These are phyloP conservation scores for Brachyistius frenatus DNA, from an alignment of 2,113 vertebrate species.

Conservation along the genomic window DNA sequence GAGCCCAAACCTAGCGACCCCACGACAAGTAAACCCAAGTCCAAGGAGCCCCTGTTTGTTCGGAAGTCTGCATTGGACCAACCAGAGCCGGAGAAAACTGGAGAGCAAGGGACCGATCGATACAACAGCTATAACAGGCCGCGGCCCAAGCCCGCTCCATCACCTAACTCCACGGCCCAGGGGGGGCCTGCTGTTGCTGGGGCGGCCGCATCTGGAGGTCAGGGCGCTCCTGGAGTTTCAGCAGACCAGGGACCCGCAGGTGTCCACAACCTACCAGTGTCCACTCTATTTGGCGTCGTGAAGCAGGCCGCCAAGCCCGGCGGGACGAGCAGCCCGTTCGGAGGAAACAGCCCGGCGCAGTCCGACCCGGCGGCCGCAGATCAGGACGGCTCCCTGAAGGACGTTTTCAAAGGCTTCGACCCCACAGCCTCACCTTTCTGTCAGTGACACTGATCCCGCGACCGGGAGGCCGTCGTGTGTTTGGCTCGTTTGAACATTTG, in stretches of 20 bases:
- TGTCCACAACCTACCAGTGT: slow-evolving; percentile 90
- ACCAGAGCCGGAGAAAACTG: slow-evolving; percentile 85
- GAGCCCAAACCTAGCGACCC: slow-evolving; percentile 75
- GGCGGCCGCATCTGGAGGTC: slow-evolving; percentile 36
- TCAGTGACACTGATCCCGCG: slow-evolving; percentile 84
- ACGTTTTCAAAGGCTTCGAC: slow-evolving; percentile 98
- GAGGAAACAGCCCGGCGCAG: slow-evolving; percentile 89
- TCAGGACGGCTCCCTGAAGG: slow-evolving; percentile 92
- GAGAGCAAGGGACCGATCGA: slow-evolving; percentile 84
- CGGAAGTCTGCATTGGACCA: slow-evolving; percentile 92
- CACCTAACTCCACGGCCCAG: slow-evolving; percentile 69
- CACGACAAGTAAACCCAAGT: slow-evolving; percentile 74
- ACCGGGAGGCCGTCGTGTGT: background rate
- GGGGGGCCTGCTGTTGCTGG: slow-evolving; percentile 52
- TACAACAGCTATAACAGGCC: slow-evolving; percentile 97
- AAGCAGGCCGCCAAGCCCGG: slow-evolving; percentile 86
- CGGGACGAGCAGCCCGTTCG: slow-evolving; percentile 89
- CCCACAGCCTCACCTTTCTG: slow-evolving; percentile 96
- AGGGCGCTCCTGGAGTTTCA: slow-evolving; percentile 45
- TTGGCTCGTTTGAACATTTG: slow-evolving; percentile 43
- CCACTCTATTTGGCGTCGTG: slow-evolving; percentile 89
- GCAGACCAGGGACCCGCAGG: slow-evolving; percentile 79
- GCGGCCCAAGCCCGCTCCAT: slow-evolving; percentile 84
- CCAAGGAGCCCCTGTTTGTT: slow-evolving; percentile 91
- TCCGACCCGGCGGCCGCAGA: slow-evolving; percentile 80